Evolutionary conservation across 2,797 vertebrate species (phyloP), one percentile per base, ranked within the genome.

Genomic region (Synanceia verrucosa): DNA sequence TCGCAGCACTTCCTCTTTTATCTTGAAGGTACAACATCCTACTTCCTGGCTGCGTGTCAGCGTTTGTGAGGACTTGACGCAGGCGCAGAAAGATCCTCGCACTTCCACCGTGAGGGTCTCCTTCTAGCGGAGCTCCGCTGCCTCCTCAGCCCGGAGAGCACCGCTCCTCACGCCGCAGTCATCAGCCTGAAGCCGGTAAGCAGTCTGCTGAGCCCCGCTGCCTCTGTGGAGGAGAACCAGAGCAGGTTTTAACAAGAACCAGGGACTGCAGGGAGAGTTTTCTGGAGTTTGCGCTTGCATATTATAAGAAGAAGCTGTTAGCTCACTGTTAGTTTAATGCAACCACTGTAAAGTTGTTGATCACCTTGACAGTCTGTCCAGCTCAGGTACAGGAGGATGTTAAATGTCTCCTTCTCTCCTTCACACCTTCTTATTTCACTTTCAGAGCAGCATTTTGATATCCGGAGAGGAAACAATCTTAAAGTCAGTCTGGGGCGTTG

Each of bases 401-500:
- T 11, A n/a, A 58, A 37, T 21, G 6, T 59, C 14, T 39, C 44
- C 24, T 13, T 50, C 6, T 34, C 2, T 50, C 2, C 46, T 48
- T 46, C 56, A 48, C 56, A 18, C 60, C 8, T 46, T 14, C 4
- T 8, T 29, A 68, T 21, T 73, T 72, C 9, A 67, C 52, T 60
- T 48, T 2, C 33, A 58, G 69, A 70, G 33, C 52, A 64, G 60
- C 21, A 58, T 62, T 81, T 66, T 81, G 56, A 82, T 74, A 66
- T 72, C 48, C 26, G 34, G 51, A 77, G 57, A 81, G 84, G 79
- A 90, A 83, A 82, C 67, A 68, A 68, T 19, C 44, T 70, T 75
- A 56, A 71, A 79, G 16, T 84, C 48, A 80, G 81, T 87, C 78
- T 57, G 84, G 91, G 93, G 92, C 91, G 91, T 92, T 91, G 91